Evolutionary conservation across 2,113 vertebrate species (phyloP).

Genomic region (Tyrannus savana): DNA sequence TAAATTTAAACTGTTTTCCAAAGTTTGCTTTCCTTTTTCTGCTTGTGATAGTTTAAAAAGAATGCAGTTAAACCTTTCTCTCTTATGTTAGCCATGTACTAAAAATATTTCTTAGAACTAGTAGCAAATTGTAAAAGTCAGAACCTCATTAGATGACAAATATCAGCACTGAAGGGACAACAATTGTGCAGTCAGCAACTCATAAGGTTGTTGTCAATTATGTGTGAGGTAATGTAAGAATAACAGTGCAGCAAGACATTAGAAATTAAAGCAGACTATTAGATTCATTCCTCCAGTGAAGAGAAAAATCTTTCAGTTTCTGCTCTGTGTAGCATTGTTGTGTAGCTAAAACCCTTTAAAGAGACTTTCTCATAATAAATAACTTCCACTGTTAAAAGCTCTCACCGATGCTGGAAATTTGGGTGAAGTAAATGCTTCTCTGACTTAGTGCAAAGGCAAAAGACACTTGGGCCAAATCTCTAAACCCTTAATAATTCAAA

Average conservation of each 20-base stretch:
- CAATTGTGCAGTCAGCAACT: background rate
- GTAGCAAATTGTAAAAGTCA: background rate
- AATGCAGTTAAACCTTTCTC: background rate
- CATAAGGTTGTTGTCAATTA: background rate
- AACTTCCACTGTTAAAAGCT: background rate
- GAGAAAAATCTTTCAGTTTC: background rate
- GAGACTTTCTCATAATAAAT: background rate
- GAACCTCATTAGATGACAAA: background rate
- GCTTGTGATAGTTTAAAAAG: background rate
- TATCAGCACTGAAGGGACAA: background rate
- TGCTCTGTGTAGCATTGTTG: background rate
- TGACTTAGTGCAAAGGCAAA: background rate
- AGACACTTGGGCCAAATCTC: background rate
- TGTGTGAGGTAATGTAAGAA: background rate
- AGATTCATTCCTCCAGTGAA: background rate
- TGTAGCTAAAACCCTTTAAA: background rate
- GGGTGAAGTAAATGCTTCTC: background rate
- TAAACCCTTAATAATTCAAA: conserved; percentile 27
- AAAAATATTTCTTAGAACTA: background rate
- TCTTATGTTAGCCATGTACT: background rate
- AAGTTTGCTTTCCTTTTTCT: background rate
- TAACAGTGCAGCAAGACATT: background rate
- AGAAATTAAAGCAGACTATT: background rate
- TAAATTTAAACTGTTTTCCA: background rate
- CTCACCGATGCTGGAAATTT: background rate